Conservation (phyloP, 2,797 vertebrate species). For the Phaenicophaeus curvirostris region DNA sequence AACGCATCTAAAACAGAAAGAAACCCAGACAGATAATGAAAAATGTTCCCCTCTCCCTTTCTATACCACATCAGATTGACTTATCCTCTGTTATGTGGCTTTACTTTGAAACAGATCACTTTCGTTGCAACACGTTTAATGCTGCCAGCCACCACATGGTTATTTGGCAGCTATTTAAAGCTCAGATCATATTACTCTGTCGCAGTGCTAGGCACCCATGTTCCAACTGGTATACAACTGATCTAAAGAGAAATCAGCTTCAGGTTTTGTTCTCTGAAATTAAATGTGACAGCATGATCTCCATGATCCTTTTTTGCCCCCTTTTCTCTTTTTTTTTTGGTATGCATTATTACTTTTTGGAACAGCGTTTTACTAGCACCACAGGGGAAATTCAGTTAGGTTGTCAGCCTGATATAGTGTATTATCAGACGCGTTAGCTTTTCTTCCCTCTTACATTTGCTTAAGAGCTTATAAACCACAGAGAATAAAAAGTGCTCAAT, state of each 20-base stretch:
- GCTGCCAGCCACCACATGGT: constrained; percentile 70
- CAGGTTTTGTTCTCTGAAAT: constrained; percentile 68
- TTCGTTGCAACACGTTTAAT: constrained; percentile 57
- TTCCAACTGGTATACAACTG: constrained; percentile 63
- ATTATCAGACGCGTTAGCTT: constrained; percentile 61
- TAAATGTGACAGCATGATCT: constrained; percentile 49
- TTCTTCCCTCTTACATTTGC: constrained; percentile 68
- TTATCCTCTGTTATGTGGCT: constrained; percentile 59
- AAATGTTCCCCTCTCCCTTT: constrained; percentile 20
- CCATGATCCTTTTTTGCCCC: background rate
- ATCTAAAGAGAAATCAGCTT: constrained; percentile 68
- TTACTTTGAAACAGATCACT: constrained; percentile 70
- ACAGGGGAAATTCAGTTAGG: constrained; percentile 61
- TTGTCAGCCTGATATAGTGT: constrained; percentile 63
- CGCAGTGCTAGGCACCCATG: constrained; percentile 54
- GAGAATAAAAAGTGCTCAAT: constrained; percentile 71
- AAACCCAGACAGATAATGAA: constrained; percentile 48
- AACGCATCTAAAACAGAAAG: constrained; percentile 4
- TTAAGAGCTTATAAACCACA: constrained; percentile 70
- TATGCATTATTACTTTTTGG: constrained; percentile 54
- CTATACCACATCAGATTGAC: constrained; percentile 47
- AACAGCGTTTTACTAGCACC: constrained; percentile 51
- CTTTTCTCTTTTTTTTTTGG: background rate
- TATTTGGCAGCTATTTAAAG: constrained; percentile 76
- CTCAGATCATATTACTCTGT: constrained; percentile 66